phyloP scores from a whole-genome alignment of 2,888 invertebrate genomes.

The Lathronympha strigana region DNA sequence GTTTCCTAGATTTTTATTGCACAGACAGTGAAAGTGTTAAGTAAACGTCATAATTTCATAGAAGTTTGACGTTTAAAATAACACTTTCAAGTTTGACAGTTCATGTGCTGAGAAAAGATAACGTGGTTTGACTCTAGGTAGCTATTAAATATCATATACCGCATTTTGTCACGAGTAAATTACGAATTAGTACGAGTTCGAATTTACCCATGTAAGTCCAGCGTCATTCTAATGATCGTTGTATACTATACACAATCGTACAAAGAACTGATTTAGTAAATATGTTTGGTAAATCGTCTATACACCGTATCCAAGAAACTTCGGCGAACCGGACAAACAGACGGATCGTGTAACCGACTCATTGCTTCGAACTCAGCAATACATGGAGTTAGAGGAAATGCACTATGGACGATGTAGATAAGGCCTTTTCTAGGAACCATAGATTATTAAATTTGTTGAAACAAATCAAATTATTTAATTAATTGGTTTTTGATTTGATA shows the following conservation, averaged over 20 bases:
- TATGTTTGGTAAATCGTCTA: slow-evolving; percentile 30
- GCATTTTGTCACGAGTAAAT: not conserved
- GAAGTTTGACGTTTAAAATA: too few species aligned
- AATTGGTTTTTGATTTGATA: too few species aligned
- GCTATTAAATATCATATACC: too few species aligned
- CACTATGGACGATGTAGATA: not conserved
- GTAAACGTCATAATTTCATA: too few species aligned
- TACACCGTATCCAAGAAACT: slow-evolving; percentile 55
- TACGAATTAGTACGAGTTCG: not conserved
- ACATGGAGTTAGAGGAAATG: slow-evolving; percentile 10
- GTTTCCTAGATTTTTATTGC: too few species aligned
- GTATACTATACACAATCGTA: slow-evolving; percentile 13
- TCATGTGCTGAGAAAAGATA: too few species aligned
- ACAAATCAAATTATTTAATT: too few species aligned
- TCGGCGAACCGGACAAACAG: slow-evolving; percentile 55
- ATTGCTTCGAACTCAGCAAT: slow-evolving; percentile 34
- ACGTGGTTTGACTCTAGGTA: too few species aligned
- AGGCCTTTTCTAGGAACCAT: not conserved
- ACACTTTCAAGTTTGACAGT: too few species aligned
- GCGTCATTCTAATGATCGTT: not conserved
- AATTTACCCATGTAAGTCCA: not conserved
- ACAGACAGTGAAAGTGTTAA: too few species aligned
- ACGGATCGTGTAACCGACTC: slow-evolving; percentile 58
- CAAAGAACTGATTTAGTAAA: slow-evolving; percentile 38
- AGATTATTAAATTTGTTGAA: too few species aligned